Evolutionary conservation across 2,888 invertebrate species (phyloP).

Genomic region (Masnerella sp.): DNA sequence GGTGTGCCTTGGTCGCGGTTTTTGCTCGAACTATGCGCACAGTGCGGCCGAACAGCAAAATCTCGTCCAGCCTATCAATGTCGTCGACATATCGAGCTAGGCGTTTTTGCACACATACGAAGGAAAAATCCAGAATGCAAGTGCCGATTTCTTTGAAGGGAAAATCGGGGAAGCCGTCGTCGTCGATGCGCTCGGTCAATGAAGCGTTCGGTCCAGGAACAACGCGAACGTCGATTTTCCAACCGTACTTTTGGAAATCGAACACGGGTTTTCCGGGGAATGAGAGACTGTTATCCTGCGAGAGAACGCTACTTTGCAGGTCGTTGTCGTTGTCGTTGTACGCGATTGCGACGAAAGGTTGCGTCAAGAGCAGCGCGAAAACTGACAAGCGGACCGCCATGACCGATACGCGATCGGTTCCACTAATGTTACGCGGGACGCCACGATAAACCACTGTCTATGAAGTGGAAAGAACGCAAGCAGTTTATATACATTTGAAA

Average conservation of each 20-base stretch:
- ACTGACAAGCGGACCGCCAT: slow-evolving; percentile 37
- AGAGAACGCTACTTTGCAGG: slow-evolving; percentile 60
- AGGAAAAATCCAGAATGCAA: slow-evolving; percentile 80
- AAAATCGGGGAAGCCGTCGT: slow-evolving; percentile 79
- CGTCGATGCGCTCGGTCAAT: slow-evolving; percentile 44
- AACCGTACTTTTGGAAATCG: slow-evolving; percentile 69
- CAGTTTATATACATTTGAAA: slow-evolving; percentile 73
- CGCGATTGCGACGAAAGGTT: slow-evolving; percentile 15
- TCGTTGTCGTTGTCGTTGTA: background rate
- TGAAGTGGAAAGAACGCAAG: slow-evolving; percentile 20
- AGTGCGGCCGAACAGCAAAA: slow-evolving; percentile 80
- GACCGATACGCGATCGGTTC: slow-evolving; percentile 49
- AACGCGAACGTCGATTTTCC: slow-evolving; percentile 69
- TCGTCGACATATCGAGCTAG: slow-evolving; percentile 80
- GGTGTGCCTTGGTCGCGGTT: slow-evolving; percentile 43
- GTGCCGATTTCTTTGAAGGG: slow-evolving; percentile 76
- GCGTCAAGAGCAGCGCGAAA: slow-evolving; percentile 40
- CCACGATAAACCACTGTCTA: slow-evolving; percentile 44
- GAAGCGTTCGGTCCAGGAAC: slow-evolving; percentile 66
- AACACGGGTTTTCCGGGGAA: slow-evolving; percentile 66
- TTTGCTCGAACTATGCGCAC: slow-evolving; percentile 79
- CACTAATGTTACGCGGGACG: slow-evolving; percentile 37
- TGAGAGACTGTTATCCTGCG: slow-evolving; percentile 50
- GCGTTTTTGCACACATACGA: slow-evolving; percentile 80
- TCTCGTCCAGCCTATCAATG: slow-evolving; percentile 79